Base-by-base conservation (phyloP, 2,797 vertebrate genomes). In the Sebastes aleutianus region DNA sequence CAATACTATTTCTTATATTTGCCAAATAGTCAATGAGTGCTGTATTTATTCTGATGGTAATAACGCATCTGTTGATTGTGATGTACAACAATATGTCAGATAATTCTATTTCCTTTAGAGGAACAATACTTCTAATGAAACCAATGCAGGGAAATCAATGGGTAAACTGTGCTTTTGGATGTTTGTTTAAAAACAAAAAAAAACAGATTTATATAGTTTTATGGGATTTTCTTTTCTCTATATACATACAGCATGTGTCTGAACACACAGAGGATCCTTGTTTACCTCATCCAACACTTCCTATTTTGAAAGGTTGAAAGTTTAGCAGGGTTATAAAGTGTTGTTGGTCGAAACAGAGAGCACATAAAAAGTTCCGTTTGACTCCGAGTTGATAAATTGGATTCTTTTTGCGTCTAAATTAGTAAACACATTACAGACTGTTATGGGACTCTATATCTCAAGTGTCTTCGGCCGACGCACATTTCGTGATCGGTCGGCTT, bases 121-220 rank as follows among this genome's bases (percentile, higher is more conserved):
- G 81, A 89, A 87, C 67, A 89, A 87, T 85, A 89, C 70, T 76
- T 85, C 57, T 73, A 72, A 85, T 78, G 59, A 89, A 90, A 90
- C 91, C 81, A 93, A 86, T 86, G 93, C 94, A 95, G 95, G 94
- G 95, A 95, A 81, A 92, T 91, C 76, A 89, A 90, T 86, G 88
- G 88, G 67, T 82, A 91, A 94, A 92, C 93, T 94, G 93, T 93
- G 92, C 82, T 92, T 93, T 91, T 94, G 80, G 74, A 87, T 87
- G 77, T 90, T 91, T 92, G 74, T 89, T 92, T 92, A 73, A 43
- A 43, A 36, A 36, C 12, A 36, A 39, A 39, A 50, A 64, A 84
- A 84, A 79, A 79, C 73, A 79, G 77, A 86, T 87, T 79, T 87
- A 59, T 91, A 84, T 75, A 53, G 67, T 66, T 86, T 36, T 74